Percentiles rank a stretch among this genome's conserved stretches.
phyloP scores from a whole-genome alignment of 2,113 vertebrate genomes.

The Myiozetetes cayanensis region DNA sequence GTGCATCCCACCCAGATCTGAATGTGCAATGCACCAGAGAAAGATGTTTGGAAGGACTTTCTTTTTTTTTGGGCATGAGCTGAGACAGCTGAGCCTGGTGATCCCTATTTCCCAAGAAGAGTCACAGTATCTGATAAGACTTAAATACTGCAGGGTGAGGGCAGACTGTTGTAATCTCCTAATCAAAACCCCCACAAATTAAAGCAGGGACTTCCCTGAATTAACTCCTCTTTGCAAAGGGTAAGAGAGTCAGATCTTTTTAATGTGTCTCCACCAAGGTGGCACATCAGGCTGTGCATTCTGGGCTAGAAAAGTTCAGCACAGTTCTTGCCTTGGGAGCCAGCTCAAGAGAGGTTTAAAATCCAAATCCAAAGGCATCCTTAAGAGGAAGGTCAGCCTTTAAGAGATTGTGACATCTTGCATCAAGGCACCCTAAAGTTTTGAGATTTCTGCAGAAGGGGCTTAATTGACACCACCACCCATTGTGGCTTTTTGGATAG shows the following conservation, averaged over 20 bases:
- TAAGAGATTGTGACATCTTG: background rate
- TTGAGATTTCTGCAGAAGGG: background rate
- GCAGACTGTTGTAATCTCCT: background rate
- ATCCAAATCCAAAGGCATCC: background rate
- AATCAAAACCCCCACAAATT: background rate
- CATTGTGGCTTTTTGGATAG: fast-evolving
- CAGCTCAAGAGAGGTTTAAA: background rate
- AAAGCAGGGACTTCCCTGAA: background rate
- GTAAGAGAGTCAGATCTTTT: background rate
- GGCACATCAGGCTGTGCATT: background rate
- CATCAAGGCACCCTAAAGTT: background rate
- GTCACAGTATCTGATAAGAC: background rate
- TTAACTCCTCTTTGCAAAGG: background rate
- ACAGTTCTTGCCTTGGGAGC: background rate
- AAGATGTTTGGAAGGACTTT: background rate
- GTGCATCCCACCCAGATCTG: background rate
- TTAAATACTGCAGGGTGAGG: background rate
- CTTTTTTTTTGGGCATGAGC: background rate
- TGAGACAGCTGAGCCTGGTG: background rate
- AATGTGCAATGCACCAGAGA: background rate
- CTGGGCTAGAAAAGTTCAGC: background rate
- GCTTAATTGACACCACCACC: fast-evolving
- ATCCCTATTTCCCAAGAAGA: background rate
- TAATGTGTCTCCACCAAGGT: background rate
- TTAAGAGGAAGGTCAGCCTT: background rate